These are phyloP conservation scores for Sciurus vulgaris DNA, from an alignment of 2,797 vertebrate species.

Conservation along the genomic window DNA sequence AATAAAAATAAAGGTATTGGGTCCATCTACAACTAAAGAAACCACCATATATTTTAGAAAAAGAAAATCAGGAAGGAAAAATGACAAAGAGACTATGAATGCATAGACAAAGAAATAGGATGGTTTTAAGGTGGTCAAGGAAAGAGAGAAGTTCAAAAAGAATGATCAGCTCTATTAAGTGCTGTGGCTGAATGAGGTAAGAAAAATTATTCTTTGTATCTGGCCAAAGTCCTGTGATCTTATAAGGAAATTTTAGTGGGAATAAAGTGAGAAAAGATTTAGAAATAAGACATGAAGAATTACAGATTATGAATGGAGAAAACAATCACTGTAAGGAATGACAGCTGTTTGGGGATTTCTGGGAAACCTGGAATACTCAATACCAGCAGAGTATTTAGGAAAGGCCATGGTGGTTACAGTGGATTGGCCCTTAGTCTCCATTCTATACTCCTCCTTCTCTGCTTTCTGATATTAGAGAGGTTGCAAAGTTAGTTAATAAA, in stretches of 20 bases:
- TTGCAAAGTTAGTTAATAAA: not conserved
- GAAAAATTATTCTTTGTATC: constrained; percentile 1
- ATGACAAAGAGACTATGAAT: not conserved
- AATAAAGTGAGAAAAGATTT: constrained; percentile 23
- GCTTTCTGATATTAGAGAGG: not conserved
- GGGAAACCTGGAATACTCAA: not conserved
- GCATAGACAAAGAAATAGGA: not conserved
- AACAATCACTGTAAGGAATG: not conserved
- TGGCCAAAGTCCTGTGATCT: not conserved
- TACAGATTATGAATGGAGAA: not conserved
- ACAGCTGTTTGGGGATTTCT: not conserved
- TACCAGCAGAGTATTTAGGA: not conserved
- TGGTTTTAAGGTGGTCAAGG: not conserved
- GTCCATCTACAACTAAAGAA: too few species aligned
- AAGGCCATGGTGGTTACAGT: not conserved
- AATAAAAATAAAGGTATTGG: too few species aligned
- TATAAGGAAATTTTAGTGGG: not conserved
- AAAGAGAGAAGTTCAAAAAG: constrained; percentile 47
- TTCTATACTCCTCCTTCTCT: not conserved
- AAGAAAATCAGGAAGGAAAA: not conserved
- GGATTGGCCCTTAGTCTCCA: not conserved
- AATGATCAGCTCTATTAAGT: not conserved
- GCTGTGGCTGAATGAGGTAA: not conserved
- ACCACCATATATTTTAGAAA: not conserved
- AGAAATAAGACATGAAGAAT: not conserved